These are phyloP conservation scores for Poliocrania exsul DNA, from an alignment of 2,797 vertebrate species.

Conservation along the genomic window DNA sequence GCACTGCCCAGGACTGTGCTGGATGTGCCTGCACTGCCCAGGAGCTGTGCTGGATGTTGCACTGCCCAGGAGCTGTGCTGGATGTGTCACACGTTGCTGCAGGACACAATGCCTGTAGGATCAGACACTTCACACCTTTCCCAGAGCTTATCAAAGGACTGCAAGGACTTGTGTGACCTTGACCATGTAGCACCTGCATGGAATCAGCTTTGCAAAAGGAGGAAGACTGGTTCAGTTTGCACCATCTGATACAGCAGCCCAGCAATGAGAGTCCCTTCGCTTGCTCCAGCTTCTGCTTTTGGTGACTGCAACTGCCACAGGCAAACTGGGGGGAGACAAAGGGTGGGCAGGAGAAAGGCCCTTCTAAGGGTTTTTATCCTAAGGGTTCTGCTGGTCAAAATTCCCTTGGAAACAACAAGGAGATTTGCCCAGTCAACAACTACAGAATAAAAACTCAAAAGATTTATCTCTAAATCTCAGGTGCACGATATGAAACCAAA, in stretches of 20 bases:
- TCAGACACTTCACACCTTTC: not conserved
- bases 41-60: too few relatives aligned
- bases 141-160: not conserved
- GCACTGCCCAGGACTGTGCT: too few relatives aligned
- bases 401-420: not conserved
- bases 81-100: rapidly evolving
- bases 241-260: not conserved
- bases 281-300: not conserved
- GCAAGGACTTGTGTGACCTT: not conserved
- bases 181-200: not conserved
- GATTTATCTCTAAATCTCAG: not conserved
- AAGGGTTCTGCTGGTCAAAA: not conserved
- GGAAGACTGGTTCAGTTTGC: not conserved
- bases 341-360: not conserved
- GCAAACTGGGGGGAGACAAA: not conserved
- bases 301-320: not conserved
- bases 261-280: not conserved
- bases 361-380: not conserved
- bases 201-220: not conserved
- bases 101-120: not conserved
- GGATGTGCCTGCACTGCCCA: too few relatives aligned
- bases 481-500: not conserved
- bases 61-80: too few relatives aligned
- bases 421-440: not conserved
- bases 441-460: not conserved